These are phyloP conservation scores for Hipparchia sbordonii DNA, from an alignment of 2,888 invertebrate genomes.

Conservation along the genomic window DNA sequence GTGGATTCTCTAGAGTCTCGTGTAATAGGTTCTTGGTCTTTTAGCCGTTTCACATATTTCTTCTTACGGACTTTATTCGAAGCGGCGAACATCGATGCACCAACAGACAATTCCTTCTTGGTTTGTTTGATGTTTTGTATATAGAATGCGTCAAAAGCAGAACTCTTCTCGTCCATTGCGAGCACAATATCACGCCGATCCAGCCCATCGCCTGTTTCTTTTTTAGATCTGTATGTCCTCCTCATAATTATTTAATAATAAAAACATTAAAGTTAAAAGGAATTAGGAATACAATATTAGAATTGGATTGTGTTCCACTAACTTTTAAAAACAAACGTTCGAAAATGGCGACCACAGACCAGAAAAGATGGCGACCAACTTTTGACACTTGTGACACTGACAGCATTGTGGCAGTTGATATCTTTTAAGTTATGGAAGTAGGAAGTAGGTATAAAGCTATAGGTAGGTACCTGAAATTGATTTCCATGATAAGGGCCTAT, in stretches of 20 bases:
- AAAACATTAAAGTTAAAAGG: not conserved
- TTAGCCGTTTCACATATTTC: conserved; percentile 71
- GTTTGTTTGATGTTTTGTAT: conserved; percentile 76
- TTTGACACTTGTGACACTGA: not conserved
- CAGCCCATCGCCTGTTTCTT: conserved; percentile 56
- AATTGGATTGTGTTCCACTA: conserved; percentile 11
- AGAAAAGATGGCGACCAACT: not conserved
- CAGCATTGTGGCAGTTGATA: no score
- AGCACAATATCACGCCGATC: conserved; percentile 63
- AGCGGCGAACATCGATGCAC: conserved; percentile 52
- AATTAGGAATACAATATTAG: no score
- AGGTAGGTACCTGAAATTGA: no score
- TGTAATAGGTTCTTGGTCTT: conserved; percentile 51
- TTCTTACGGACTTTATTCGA: conserved; percentile 67
- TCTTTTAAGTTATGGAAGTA: no score
- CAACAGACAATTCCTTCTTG: conserved; percentile 67
- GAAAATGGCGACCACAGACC: conserved; percentile 8
- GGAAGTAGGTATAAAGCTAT: no score
- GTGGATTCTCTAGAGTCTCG: conserved; percentile 44
- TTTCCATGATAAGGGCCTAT: no score
- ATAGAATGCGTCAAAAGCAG: conserved; percentile 72
- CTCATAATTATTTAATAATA: conserved; percentile 50
- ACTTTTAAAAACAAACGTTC: conserved; percentile 39
- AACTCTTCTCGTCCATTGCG: conserved; percentile 63
- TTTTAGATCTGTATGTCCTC: conserved; percentile 71